A percentile compares a stretch with the other conserved stretches of the same genome.
Evolutionary conservation across 30 jellyfish, hydroid and myxozoan species (phyloP).

Genomic region (Turritopsis rubra): DNA sequence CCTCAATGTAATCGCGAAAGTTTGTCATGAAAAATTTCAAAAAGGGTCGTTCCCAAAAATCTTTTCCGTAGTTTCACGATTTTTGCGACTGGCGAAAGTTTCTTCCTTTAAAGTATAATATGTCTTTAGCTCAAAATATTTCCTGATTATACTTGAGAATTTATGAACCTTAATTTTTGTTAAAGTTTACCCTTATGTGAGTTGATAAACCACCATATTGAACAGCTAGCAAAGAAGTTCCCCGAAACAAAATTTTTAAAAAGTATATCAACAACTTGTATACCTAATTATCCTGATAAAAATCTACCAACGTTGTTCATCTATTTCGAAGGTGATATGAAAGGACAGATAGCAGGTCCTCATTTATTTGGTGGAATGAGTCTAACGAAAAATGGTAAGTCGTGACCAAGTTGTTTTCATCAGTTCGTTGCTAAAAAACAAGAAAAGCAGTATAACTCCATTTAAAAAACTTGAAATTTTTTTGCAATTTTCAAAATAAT

Average conservation of each 20-base stretch:
- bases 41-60: no score
- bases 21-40: no score
- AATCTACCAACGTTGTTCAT: constrained; percentile 87
- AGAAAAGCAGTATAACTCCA: no score
- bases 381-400: constrained; percentile 68
- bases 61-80: no score
- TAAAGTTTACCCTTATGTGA: constrained; percentile 66
- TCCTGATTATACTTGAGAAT: not conserved
- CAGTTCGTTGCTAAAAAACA: no score
- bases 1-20: no score
- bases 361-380: constrained; percentile 85
- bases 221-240: constrained; percentile 59
- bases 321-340: constrained; percentile 63
- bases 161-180: not conserved
- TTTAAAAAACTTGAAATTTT: no score
- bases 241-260: constrained; percentile 81
- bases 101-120: no score
- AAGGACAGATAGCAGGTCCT: constrained; percentile 85
- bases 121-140: not conserved
- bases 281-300: constrained; percentile 92
- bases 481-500: not conserved
- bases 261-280: constrained; percentile 83
- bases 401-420: not conserved
- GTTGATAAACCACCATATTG: constrained; percentile 46
- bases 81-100: no score